These are phyloP conservation scores for Anomalospiza imberbis DNA, from an alignment of 2,797 vertebrate genomes.

Conservation along the genomic window DNA sequence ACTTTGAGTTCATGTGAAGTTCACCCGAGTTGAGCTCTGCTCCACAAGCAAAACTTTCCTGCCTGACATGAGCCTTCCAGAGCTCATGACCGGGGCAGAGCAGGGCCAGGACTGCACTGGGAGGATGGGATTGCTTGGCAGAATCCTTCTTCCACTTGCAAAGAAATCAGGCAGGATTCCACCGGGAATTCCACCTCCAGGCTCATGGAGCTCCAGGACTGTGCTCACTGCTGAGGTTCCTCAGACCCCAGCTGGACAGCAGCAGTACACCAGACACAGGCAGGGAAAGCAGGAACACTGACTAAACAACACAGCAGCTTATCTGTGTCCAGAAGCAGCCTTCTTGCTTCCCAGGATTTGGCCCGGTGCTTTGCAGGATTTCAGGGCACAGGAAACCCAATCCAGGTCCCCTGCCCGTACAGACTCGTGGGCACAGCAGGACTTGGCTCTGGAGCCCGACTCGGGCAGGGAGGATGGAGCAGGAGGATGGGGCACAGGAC, in stretches of 20 bases:
- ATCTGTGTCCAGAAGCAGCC: neutral
- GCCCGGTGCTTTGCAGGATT: accelerated
- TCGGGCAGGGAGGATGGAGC: neutral
- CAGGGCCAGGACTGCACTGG: neutral
- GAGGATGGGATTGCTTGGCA: neutral
- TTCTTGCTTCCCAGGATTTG: neutral
- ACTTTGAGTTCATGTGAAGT: neutral
- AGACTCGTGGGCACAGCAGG: accelerated
- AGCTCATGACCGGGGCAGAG: neutral
- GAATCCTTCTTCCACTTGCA: neutral
- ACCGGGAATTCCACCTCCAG: accelerated
- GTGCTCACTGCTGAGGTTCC: neutral
- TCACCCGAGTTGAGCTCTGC: neutral
- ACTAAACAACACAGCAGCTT: neutral
- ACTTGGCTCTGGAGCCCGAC: neutral
- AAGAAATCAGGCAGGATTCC: neutral
- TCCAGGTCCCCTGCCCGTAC: neutral
- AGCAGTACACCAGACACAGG: neutral
- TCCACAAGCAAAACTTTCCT: neutral
- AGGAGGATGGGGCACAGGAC: accelerated
- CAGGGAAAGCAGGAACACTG: neutral
- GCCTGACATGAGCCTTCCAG: neutral
- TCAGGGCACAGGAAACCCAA: neutral
- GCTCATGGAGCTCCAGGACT: neutral
- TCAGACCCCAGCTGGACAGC: neutral